A percentile compares a stretch with the other conserved stretches of the same genome.
phyloP scores from a whole-genome alignment of 2,797 vertebrate species.

The Diplodus puntazzo region DNA sequence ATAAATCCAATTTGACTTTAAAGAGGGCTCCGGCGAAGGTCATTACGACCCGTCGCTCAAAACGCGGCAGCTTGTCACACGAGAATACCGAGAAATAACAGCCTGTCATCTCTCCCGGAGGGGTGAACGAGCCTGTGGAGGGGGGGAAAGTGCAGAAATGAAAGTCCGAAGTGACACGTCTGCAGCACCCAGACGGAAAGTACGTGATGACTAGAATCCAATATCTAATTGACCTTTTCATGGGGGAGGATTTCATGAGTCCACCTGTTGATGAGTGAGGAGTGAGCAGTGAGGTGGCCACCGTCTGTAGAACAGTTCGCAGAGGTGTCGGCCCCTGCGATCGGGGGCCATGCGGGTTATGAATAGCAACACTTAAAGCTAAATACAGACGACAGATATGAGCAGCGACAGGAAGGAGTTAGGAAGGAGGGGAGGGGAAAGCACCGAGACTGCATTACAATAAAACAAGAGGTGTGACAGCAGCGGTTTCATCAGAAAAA shows the following conservation, averaged over 20 bases:
- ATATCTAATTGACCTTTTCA: slow-evolving; percentile 57
- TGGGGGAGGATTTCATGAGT: slow-evolving; percentile 30
- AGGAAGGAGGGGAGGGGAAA: too few species aligned
- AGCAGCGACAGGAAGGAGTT: slow-evolving; percentile 1
- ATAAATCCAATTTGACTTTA: slow-evolving; percentile 1
- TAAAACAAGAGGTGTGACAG: not conserved
- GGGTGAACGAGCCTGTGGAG: slow-evolving; percentile 5
- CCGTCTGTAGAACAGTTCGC: not conserved
- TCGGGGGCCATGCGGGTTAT: slow-evolving; percentile 45
- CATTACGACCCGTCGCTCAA: slow-evolving; percentile 17
- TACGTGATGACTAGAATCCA: slow-evolving; percentile 35
- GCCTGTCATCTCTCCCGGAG: slow-evolving; percentile 17
- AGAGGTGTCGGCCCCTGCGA: slow-evolving; percentile 24
- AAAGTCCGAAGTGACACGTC: slow-evolving; percentile 28
- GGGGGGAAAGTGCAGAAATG: slow-evolving; percentile 17
- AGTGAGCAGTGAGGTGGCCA: not conserved
- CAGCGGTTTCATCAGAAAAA: slow-evolving; percentile 28
- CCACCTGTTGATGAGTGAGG: slow-evolving; percentile 68
- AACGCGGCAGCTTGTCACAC: slow-evolving; percentile 14
- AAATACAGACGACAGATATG: slow-evolving; percentile 44
- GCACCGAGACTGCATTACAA: not conserved
- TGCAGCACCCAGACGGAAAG: slow-evolving; percentile 36
- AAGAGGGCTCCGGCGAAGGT: slow-evolving; percentile 10
- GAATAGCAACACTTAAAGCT: slow-evolving; percentile 49
- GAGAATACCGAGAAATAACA: slow-evolving; percentile 14